phyloP scores from a whole-genome alignment of 1,140 invertebrate species.

The Halotydeus destructor region DNA sequence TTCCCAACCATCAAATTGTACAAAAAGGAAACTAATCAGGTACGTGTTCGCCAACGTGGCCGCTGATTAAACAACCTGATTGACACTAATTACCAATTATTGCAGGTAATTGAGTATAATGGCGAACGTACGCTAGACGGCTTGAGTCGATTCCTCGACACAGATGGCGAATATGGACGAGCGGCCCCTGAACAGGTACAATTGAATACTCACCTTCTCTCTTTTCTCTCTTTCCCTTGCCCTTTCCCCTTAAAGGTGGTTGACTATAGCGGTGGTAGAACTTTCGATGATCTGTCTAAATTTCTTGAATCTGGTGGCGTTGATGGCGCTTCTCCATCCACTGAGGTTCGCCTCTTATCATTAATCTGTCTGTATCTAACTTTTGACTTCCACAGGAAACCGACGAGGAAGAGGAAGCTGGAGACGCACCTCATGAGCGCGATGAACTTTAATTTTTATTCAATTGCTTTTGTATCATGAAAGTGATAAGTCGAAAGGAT shows the following conservation, averaged over 20 bases:
- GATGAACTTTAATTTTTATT: constrained; percentile 13
- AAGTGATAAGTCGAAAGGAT: too few species aligned
- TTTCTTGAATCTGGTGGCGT: constrained; percentile 64
- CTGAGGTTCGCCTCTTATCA: constrained; percentile 29
- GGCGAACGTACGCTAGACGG: constrained; percentile 85
- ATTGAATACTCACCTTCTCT: not conserved
- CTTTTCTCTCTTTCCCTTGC: constrained; percentile 5
- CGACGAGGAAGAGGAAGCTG: constrained; percentile 13
- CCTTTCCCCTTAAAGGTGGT: constrained; percentile 34
- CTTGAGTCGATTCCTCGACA: constrained; percentile 75
- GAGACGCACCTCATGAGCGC: constrained; percentile 7
- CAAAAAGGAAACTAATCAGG: constrained; percentile 74
- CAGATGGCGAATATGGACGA: constrained; percentile 41
- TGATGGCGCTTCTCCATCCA: constrained; percentile 35
- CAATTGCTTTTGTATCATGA: too few species aligned
- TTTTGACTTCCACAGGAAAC: constrained; percentile 8
- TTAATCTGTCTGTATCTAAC: not conserved
- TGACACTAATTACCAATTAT: constrained; percentile 2
- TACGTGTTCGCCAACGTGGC: too few species aligned
- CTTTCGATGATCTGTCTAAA: constrained; percentile 70
- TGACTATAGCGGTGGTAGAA: constrained; percentile 83
- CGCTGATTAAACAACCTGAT: too few species aligned
- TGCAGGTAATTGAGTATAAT: constrained; percentile 66
- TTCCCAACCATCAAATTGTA: constrained; percentile 95
- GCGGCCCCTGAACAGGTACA: constrained; percentile 32